Evolutionary conservation across 2,888 invertebrate species (phyloP).

Genomic region (Hedychridium roseum): DNA sequence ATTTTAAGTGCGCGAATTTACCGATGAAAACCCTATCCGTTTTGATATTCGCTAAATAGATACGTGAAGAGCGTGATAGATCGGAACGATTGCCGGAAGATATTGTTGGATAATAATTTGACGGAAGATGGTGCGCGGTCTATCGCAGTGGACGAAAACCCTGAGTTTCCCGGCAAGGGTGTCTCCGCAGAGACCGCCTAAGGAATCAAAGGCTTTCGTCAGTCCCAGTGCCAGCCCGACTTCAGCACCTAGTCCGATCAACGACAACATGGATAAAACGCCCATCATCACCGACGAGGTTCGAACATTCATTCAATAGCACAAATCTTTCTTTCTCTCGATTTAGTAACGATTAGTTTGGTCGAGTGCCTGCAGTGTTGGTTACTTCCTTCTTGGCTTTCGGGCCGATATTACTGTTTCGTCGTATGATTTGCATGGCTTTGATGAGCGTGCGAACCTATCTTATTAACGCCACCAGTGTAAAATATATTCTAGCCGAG

Average conservation of each 20-base stretch:
- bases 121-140: constrained; percentile 81
- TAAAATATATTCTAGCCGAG: too few relatives aligned
- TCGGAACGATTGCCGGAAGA: too few relatives aligned
- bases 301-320: constrained; percentile 23
- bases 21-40: neutral
- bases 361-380: neutral
- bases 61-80: too few relatives aligned
- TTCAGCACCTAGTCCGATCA: constrained; percentile 58
- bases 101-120: neutral
- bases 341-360: neutral
- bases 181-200: constrained; percentile 81
- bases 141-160: constrained; percentile 91
- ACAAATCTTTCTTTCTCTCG: neutral
- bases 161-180: constrained; percentile 87
- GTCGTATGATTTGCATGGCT: too few relatives aligned
- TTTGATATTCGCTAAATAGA: too few relatives aligned
- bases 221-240: constrained; percentile 66
- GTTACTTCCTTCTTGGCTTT: neutral
- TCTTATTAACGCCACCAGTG: too few relatives aligned
- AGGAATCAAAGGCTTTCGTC: constrained; percentile 71
- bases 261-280: constrained; percentile 57
- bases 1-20: neutral
- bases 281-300: constrained; percentile 60
- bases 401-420: neutral
- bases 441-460: too few relatives aligned